Evolutionary conservation across 2,888 invertebrate species (phyloP).

Genomic region (Spilosoma lubricipeda): DNA sequence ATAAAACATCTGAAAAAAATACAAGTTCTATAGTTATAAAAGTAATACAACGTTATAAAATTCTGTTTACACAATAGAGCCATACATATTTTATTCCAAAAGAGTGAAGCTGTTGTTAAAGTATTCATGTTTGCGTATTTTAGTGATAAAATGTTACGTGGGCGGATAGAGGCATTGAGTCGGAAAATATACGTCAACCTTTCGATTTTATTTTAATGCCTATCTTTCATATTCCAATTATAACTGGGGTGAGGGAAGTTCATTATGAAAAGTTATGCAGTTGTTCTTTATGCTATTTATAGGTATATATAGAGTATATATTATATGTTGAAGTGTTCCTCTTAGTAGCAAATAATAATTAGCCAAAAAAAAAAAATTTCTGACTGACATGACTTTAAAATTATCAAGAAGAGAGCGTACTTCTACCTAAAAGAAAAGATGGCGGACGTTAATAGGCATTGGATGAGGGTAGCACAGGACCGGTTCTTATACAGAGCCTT

Average conservation of each 20-base stretch:
- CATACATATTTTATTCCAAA: conserved; percentile 36
- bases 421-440: too few relatives aligned
- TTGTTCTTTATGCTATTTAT: background rate
- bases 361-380: too few relatives aligned
- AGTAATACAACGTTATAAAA: background rate
- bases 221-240: conserved; percentile 16
- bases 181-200: conserved; percentile 6
- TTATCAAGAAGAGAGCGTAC: too few relatives aligned
- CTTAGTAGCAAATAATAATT: background rate
- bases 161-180: background rate
- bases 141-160: conserved; percentile 14
- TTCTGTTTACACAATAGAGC: conserved; percentile 15
- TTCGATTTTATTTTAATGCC: conserved; percentile 18
- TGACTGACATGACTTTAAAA: too few relatives aligned
- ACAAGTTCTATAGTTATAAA: background rate
- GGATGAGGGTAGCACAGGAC: too few relatives aligned
- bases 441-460: too few relatives aligned
- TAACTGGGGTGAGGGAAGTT: background rate
- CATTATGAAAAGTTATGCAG: background rate
- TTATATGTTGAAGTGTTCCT: background rate
- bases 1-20: background rate
- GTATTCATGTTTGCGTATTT: conserved; percentile 37
- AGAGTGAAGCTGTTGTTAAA: conserved; percentile 32
- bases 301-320: background rate
- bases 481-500: too few relatives aligned